Percentiles rank a stretch among this genome's conserved stretches.
Evolutionary conservation across 2,797 vertebrate species (phyloP).

Genomic region (Pseudochirops corinnae): DNA sequence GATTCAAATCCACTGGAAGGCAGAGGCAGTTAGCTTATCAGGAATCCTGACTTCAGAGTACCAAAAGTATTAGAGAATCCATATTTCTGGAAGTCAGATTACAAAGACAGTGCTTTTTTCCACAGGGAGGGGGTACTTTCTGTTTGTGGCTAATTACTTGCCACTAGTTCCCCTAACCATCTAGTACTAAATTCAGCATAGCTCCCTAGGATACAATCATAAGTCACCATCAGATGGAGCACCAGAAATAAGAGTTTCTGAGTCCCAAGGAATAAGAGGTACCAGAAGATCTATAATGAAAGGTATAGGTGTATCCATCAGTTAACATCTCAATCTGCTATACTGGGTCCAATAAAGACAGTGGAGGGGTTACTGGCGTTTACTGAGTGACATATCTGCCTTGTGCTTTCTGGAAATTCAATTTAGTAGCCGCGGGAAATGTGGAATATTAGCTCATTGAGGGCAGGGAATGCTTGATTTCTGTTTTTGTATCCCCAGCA

Average conservation of each 20-base stretch:
- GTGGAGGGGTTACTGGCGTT: background rate
- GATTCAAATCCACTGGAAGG: background rate
- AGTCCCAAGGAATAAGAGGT: background rate
- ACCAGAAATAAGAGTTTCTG: background rate
- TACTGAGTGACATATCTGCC: background rate
- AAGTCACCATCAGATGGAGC: background rate
- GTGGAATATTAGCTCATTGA: constrained; percentile 25
- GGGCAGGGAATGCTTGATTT: background rate
- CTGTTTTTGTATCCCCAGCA: constrained; percentile 7
- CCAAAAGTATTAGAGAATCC: background rate
- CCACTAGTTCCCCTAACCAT: background rate
- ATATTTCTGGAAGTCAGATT: background rate
- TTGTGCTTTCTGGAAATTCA: background rate
- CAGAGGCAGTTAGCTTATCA: background rate
- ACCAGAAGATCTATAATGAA: background rate
- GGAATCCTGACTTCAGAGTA: background rate
- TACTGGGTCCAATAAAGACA: background rate
- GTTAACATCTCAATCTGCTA: background rate
- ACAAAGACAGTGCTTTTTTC: background rate
- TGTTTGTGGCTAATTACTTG: background rate
- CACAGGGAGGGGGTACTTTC: background rate
- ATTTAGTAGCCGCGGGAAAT: background rate
- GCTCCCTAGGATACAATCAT: background rate
- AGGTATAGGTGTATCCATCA: background rate
- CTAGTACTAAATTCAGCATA: background rate